Evolutionary conservation across 2,888 invertebrate species (phyloP), one percentile per base, ranked within the genome.

Genomic region (Drosophila atripex): DNA sequence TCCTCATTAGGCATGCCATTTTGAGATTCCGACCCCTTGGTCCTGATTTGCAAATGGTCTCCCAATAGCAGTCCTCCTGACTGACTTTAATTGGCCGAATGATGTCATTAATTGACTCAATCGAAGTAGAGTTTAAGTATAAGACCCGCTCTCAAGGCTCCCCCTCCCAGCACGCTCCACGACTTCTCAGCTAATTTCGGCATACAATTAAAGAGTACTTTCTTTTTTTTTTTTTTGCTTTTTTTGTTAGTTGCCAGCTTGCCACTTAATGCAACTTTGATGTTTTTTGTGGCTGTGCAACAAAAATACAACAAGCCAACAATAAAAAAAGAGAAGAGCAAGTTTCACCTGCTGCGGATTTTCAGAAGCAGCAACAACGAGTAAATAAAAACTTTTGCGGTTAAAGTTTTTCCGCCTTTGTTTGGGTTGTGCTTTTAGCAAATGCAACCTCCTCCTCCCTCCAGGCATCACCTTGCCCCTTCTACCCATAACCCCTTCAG

Each of bases 1-100:
- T 55, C 59, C 86, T 83, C 86, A 82, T 82, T 82, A 86, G 86
- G 78, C 75, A 71, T 80, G 84, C 86, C 86, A 86, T 86, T 85
- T 80, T 73, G 77, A 16, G 60, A 32, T 30, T 39, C 30, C 30
- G 30, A 52, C 41, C 32, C 25, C 38, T 47, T 21, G 18, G 51
- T 41, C 38, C 9, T 14, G 51, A 64, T 18, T 45, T 8, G 35
- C 54, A n/a, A 14, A 23, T 18, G 39, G 14, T n/a, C 35, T 6
- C n/a, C 16, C 18, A 6, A 41, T 39, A 51, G 18, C 43, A 35
- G 32, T 18, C 30, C 28, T 14, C 9, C n/a, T 6, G 7, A 28
- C 3, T 25, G 41, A 25, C 49, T 38, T 51, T 45, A 64, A 63
- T 63, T 64, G 65, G 47, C 51, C 63, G 21, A 52, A 51, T 12